Percentiles rank a stretch among this genome's conserved stretches.
These are phyloP conservation scores for Orgyia antiqua DNA, from an alignment of 2,888 invertebrate species.

Conservation along the genomic window DNA sequence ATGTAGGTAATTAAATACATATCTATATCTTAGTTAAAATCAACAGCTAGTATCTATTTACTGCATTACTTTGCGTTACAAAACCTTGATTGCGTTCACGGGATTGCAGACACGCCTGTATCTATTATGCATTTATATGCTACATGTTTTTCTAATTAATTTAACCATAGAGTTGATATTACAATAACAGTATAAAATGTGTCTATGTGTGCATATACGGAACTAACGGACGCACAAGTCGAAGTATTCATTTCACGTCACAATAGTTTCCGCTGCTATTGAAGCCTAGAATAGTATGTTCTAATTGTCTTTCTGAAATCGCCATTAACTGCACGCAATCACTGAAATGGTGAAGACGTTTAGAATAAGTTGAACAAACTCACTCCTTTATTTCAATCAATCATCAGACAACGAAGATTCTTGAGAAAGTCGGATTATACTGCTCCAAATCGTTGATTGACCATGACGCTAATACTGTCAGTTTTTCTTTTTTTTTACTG, in stretches of 20 bases:
- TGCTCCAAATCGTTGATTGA: constrained; percentile 53
- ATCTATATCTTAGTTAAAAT: too few relatives aligned
- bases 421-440: constrained; percentile 45
- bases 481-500: constrained; percentile 16
- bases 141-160: neutral
- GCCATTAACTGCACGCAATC: constrained; percentile 40
- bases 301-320: constrained; percentile 43
- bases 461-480: constrained; percentile 39
- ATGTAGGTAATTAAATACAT: too few relatives aligned
- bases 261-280: constrained; percentile 59
- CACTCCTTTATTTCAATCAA: constrained; percentile 12
- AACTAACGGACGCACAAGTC: constrained; percentile 61
- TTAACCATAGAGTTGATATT: neutral
- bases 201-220: constrained; percentile 40
- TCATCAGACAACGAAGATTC: constrained; percentile 34
- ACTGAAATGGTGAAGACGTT: constrained; percentile 10
- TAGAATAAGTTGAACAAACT: constrained; percentile 13
- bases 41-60: too few relatives aligned
- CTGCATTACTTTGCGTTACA: too few relatives aligned
- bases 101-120: constrained; percentile 18
- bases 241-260: constrained; percentile 54
- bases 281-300: constrained; percentile 44
- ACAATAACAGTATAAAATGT: neutral
- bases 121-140: too few relatives aligned
- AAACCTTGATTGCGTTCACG: constrained; percentile 24